Percentiles rank a stretch among this genome's conserved stretches.
phyloP scores from a whole-genome alignment of 2,113 vertebrate species.

The Lepus americanus region DNA sequence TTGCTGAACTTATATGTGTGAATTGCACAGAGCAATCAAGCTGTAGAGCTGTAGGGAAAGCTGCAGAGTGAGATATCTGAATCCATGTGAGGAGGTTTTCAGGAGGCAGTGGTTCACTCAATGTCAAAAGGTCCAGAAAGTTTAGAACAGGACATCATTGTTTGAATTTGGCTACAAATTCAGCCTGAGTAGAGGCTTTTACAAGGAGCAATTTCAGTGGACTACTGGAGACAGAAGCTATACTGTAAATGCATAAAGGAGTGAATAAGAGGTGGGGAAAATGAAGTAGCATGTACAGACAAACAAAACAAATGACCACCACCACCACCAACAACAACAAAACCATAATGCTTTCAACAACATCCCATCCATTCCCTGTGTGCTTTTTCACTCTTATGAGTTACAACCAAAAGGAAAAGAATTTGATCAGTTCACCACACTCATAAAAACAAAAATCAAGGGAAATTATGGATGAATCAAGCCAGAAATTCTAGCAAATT shows the following conservation, averaged over 20 bases:
- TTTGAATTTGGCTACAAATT: neutral
- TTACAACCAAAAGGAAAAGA: neutral
- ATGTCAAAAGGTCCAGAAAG: neutral
- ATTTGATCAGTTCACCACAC: neutral
- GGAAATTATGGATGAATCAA: neutral
- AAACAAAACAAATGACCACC: neutral
- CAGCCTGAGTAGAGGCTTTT: neutral
- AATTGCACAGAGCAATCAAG: neutral
- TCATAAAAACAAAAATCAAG: neutral
- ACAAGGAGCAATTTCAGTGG: neutral
- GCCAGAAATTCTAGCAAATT: fast-evolving
- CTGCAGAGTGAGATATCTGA: fast-evolving
- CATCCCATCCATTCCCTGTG: no score
- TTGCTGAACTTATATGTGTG: neutral
- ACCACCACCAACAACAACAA: no score
- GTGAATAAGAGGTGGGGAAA: no score
- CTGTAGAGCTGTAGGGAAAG: fast-evolving
- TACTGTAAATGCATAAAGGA: neutral
- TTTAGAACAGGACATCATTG: fast-evolving
- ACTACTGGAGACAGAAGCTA: fast-evolving
- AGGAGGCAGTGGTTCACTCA: no score
- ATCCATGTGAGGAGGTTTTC: no score
- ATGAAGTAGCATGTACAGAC: fast-evolving
- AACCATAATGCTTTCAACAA: neutral
- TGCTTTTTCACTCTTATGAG: neutral